A percentile compares a stretch with the other conserved stretches of the same genome.
phyloP scores from a whole-genome alignment of 1,140 invertebrate genomes.

The Lordiphosa collinella region DNA sequence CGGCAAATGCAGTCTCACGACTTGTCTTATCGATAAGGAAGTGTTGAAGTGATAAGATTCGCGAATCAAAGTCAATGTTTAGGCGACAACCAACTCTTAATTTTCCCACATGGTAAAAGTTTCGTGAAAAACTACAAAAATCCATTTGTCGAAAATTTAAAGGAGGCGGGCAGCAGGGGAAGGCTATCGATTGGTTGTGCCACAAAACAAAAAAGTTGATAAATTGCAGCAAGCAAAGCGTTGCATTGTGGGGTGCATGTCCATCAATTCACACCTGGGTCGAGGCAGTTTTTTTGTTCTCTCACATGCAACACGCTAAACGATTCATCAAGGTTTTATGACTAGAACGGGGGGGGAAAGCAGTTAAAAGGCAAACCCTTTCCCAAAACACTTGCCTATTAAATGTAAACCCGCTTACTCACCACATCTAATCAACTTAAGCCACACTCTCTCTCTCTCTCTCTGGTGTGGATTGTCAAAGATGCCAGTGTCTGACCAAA shows the following conservation, averaged over 20 bases:
- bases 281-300: neutral
- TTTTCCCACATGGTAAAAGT: too few relatives aligned
- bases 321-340: constrained; percentile 32
- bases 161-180: constrained; percentile 42
- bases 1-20: too few relatives aligned
- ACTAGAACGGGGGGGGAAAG: too few relatives aligned
- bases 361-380: too few relatives aligned
- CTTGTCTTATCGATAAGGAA: too few relatives aligned
- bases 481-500: neutral
- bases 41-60: too few relatives aligned
- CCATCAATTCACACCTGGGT: constrained; percentile 45
- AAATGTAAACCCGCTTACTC: too few relatives aligned
- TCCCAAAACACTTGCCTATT: too few relatives aligned
- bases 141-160: constrained; percentile 63
- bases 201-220: constrained; percentile 47
- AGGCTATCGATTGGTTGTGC: constrained; percentile 26
- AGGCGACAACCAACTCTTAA: too few relatives aligned
- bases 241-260: constrained; percentile 34
- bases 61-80: neutral
- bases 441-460: too few relatives aligned
- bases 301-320: constrained; percentile 2
- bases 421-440: too few relatives aligned
- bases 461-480: too few relatives aligned
- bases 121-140: constrained; percentile 69
- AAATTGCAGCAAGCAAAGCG: constrained; percentile 44